phyloP scores from a whole-genome alignment of 2,888 invertebrate species.

The Melinaea marsaeus region DNA sequence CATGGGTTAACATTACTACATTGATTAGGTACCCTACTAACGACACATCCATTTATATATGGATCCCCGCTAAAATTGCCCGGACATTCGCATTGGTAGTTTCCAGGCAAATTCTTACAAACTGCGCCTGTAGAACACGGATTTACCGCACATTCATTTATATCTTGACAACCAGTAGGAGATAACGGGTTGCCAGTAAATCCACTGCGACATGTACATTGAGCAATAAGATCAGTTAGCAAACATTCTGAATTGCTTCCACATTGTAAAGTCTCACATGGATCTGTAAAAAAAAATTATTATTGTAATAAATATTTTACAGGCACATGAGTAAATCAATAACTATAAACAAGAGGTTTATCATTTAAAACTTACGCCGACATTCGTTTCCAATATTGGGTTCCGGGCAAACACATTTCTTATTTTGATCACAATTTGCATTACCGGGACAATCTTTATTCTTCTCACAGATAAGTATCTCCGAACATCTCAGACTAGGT shows the following conservation, averaged over 20 bases:
- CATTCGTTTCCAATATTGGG: conserved; percentile 95
- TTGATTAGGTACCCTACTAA: conserved; percentile 80
- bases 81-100: conserved; percentile 92
- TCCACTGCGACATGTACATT: conserved; percentile 90
- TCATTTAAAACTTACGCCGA: conserved; percentile 82
- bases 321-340: neutral
- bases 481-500: conserved; percentile 87
- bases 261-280: conserved; percentile 91
- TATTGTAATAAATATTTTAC: conserved; percentile 10
- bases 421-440: conserved; percentile 87
- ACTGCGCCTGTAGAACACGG: conserved; percentile 91
- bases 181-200: conserved; percentile 84
- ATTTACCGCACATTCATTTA: conserved; percentile 89
- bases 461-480: conserved; percentile 85
- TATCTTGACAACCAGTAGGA: conserved; percentile 87
- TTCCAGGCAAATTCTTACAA: conserved; percentile 92
- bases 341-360: conserved; percentile 11
- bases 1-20: conserved; percentile 88
- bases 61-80: conserved; percentile 89
- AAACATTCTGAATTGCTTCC: conserved; percentile 94
- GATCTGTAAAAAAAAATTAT: conserved; percentile 79
- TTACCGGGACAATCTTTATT: conserved; percentile 93
- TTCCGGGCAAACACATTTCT: conserved; percentile 91
- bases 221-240: conserved; percentile 88
- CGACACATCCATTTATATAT: conserved; percentile 85